Evolutionary conservation across 2,113 vertebrate species (phyloP).

Genomic region (Chauna torquata): DNA sequence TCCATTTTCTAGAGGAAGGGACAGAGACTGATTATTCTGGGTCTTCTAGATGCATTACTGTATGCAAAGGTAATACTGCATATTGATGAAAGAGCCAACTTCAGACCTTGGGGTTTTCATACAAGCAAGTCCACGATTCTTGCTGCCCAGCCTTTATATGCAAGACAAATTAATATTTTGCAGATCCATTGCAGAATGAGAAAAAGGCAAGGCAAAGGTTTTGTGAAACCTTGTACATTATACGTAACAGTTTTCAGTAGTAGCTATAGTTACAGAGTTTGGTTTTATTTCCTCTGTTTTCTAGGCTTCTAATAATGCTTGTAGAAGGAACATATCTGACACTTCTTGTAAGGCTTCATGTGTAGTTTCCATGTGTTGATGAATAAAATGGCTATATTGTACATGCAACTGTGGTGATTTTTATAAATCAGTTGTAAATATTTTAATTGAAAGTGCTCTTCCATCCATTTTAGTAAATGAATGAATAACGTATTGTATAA

Average conservation of each 20-base stretch:
- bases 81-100: background rate
- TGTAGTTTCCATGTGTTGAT: background rate
- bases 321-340: background rate
- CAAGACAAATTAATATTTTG: background rate
- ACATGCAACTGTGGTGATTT: background rate
- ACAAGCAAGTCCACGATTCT: background rate
- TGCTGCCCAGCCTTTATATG: background rate
- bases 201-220: background rate
- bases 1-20: background rate
- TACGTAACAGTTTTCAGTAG: background rate
- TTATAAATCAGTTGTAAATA: slow-evolving; percentile 9
- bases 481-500: slow-evolving; percentile 90
- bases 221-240: background rate
- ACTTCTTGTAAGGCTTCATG: background rate
- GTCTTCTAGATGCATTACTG: no score
- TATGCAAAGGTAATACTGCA: background rate
- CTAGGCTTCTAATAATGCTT: background rate
- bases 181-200: background rate
- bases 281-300: background rate
- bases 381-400: background rate
- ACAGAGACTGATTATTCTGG: background rate
- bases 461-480: slow-evolving; percentile 56
- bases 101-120: background rate
- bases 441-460: slow-evolving; percentile 54
- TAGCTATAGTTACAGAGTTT: background rate